Conservation (phyloP, 2,888 invertebrate genomes). For the Cataglyphis rosenhaueri region DNA sequence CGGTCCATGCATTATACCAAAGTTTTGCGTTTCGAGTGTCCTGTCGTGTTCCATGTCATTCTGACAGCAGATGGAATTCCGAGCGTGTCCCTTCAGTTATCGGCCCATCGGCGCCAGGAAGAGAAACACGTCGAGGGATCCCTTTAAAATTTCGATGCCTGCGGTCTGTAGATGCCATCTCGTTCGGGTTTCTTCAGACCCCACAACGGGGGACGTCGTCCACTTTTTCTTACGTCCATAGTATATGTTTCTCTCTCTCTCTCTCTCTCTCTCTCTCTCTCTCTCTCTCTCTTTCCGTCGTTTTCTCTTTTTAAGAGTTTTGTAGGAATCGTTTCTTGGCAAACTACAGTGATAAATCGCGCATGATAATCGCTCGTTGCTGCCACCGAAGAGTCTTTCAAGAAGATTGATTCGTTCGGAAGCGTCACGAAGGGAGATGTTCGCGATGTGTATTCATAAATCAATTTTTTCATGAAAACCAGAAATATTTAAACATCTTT, state of each 20-base stretch:
- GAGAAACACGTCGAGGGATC: conserved; percentile 57
- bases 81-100: conserved; percentile 73
- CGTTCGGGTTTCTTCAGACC: conserved; percentile 50
- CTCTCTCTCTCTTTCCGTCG: not conserved
- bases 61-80: conserved; percentile 66
- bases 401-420: conserved; percentile 72
- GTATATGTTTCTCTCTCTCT: conserved; percentile 40
- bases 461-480: conserved; percentile 60
- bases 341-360: conserved; percentile 77
- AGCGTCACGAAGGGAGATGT: conserved; percentile 34
- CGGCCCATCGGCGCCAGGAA: conserved; percentile 77
- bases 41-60: conserved; percentile 62
- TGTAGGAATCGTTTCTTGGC: conserved; percentile 56
- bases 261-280: conserved; percentile 47
- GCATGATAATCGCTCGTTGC: conserved; percentile 75
- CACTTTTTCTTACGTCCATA: conserved; percentile 64
- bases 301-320: conserved; percentile 12
- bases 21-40: conserved; percentile 57
- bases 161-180: conserved; percentile 65
- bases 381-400: conserved; percentile 59
- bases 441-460: conserved; percentile 62
- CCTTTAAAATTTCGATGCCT: conserved; percentile 71
- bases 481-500: not conserved
- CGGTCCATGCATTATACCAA: conserved; percentile 26
- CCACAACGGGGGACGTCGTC: conserved; percentile 69